These are phyloP conservation scores for Sitta carolinensis DNA, from an alignment of 2,797 vertebrate genomes.

Conservation along the genomic window DNA sequence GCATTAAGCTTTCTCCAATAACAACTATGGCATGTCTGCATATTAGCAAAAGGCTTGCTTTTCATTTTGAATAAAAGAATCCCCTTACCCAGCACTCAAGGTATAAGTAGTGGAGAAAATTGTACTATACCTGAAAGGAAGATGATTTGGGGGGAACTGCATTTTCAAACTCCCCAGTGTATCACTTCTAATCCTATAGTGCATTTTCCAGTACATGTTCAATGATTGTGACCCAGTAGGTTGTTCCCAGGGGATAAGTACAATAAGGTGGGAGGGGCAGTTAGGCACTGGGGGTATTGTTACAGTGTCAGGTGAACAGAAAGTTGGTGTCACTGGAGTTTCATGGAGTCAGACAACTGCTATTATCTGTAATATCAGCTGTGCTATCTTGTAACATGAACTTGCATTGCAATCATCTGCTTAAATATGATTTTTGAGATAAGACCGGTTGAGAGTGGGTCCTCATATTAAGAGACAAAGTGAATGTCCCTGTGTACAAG, in stretches of 20 bases:
- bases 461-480: not conserved
- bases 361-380: not conserved
- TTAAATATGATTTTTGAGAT: not conserved
- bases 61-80: not conserved
- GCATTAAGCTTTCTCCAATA: not conserved
- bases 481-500: not conserved
- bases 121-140: not conserved
- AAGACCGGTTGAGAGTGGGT: not conserved
- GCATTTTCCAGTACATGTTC: not conserved
- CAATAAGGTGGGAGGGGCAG: not conserved
- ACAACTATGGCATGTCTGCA: rapidly evolving
- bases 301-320: not conserved
- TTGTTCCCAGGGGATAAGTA: not conserved
- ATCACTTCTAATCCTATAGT: rapidly evolving
- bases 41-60: not conserved
- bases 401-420: not conserved
- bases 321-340: rapidly evolving
- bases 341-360: not conserved
- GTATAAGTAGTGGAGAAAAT: not conserved
- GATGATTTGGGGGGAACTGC: not conserved
- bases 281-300: not conserved
- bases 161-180: not conserved
- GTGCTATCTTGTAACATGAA: not conserved
- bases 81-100: not conserved
- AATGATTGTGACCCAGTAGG: rapidly evolving